These are phyloP conservation scores for Callimorpha dominula DNA, from an alignment of 2,888 invertebrate species.

Conservation along the genomic window DNA sequence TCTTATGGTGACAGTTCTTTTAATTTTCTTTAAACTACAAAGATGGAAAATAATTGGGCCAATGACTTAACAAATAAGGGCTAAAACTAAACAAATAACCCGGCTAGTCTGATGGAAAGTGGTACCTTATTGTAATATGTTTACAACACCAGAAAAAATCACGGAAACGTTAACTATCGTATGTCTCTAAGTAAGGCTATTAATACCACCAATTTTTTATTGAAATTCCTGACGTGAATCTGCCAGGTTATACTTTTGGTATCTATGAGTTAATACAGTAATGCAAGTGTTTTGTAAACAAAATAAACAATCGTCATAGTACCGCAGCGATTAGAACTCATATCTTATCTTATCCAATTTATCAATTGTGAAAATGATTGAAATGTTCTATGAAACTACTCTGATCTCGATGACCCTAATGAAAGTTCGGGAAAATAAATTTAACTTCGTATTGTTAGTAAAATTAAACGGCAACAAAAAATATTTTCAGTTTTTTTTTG, in stretches of 20 bases:
- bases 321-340: constrained; percentile 8
- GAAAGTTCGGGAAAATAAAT: background rate
- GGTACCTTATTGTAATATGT: no score
- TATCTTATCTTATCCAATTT: constrained; percentile 62
- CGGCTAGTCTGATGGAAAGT: no score
- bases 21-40: background rate
- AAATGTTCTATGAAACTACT: constrained; percentile 13
- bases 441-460: background rate
- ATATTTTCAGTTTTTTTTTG: background rate
- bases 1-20: background rate
- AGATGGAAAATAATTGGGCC: background rate
- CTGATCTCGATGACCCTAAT: constrained; percentile 14
- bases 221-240: background rate
- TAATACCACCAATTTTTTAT: background rate
- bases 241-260: background rate
- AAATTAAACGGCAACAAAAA: background rate
- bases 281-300: constrained; percentile 18
- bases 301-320: constrained; percentile 14
- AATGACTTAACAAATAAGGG: background rate
- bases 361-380: constrained; percentile 51
- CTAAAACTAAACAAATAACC: no score
- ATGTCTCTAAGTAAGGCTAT: no score
- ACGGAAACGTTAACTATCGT: no score
- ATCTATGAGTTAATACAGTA: background rate
- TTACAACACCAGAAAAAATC: no score